A percentile compares a stretch with the other conserved stretches of the same genome.
Conservation (phyloP, 2,888 invertebrate genomes). For the Athetis lepigone region DNA sequence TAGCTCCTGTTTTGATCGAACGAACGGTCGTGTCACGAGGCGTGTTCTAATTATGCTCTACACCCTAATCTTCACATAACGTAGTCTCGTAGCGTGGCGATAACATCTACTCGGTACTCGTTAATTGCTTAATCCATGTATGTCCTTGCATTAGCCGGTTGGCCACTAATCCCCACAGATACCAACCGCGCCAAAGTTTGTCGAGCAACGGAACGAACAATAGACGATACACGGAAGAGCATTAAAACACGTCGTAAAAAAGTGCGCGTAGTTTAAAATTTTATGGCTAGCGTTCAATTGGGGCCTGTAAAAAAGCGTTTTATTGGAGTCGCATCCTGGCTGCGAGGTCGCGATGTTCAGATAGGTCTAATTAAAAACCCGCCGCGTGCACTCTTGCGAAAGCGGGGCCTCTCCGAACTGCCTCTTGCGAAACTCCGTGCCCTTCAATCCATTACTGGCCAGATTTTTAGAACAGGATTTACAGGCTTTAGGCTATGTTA, state of each 20-base stretch:
- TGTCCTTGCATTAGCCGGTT: slow-evolving; percentile 77
- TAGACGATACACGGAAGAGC: slow-evolving; percentile 86
- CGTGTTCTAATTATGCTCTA: slow-evolving; percentile 76
- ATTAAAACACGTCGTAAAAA: slow-evolving; percentile 87
- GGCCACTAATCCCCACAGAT: slow-evolving; percentile 73
- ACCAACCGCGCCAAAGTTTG: slow-evolving; percentile 62
- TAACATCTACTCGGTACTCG: slow-evolving; percentile 74
- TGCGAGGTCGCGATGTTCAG: slow-evolving; percentile 85
- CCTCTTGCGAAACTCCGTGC: slow-evolving; percentile 78
- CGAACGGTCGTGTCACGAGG: slow-evolving; percentile 77
- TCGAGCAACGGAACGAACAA: slow-evolving; percentile 75
- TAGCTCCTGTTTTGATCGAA: slow-evolving; percentile 79
- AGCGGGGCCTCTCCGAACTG: slow-evolving; percentile 72
- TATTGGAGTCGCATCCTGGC: slow-evolving; percentile 89
- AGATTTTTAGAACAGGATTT: slow-evolving; percentile 64
- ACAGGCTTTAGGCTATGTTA: slow-evolving; percentile 50
- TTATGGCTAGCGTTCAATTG: slow-evolving; percentile 88
- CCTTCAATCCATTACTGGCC: slow-evolving; percentile 73
- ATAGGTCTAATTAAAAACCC: slow-evolving; percentile 88
- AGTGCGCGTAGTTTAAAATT: slow-evolving; percentile 86
- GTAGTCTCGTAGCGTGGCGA: slow-evolving; percentile 74
- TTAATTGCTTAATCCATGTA: slow-evolving; percentile 82
- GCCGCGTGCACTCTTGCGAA: slow-evolving; percentile 83
- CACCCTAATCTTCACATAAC: slow-evolving; percentile 82
- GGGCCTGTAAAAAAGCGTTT: slow-evolving; percentile 88